Conservation (phyloP, 1,140 invertebrate species). For the Drosophila insularis region DNA sequence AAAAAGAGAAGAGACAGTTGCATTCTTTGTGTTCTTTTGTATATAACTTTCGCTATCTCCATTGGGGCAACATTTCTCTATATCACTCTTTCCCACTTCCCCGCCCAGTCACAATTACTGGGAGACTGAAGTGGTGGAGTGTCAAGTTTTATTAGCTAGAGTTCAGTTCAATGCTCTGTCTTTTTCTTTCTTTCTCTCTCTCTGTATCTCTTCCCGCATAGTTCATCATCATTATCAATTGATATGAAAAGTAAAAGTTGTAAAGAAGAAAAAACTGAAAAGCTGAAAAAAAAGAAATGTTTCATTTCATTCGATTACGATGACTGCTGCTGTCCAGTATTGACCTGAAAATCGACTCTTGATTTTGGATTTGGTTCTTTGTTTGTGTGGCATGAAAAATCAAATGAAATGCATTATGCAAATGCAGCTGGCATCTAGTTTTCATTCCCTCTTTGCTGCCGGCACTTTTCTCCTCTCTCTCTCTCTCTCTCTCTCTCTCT, state of each 20-base stretch:
- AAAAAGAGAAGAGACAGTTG: constrained; percentile 15
- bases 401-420: constrained; percentile 64
- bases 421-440: constrained; percentile 64
- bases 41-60: constrained; percentile 62
- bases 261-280: background rate
- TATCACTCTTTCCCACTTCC: constrained; percentile 10
- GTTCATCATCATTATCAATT: constrained; percentile 43
- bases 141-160: constrained; percentile 73
- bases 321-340: constrained; percentile 50
- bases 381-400: constrained; percentile 11
- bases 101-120: background rate
- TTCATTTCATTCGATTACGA: background rate
- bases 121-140: constrained; percentile 50
- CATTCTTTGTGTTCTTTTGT: constrained; percentile 66
- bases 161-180: constrained; percentile 45
- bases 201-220: background rate
- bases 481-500: background rate
- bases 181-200: background rate
- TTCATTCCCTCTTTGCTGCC: constrained; percentile 29
- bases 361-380: constrained; percentile 7
- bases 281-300: constrained; percentile 31
- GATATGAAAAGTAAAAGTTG: constrained; percentile 51
- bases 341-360: constrained; percentile 52
- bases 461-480: background rate
- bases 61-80: constrained; percentile 43